These are phyloP conservation scores for Bactericera cockerelli DNA, from an alignment of 1,140 invertebrate genomes.

Conservation along the genomic window DNA sequence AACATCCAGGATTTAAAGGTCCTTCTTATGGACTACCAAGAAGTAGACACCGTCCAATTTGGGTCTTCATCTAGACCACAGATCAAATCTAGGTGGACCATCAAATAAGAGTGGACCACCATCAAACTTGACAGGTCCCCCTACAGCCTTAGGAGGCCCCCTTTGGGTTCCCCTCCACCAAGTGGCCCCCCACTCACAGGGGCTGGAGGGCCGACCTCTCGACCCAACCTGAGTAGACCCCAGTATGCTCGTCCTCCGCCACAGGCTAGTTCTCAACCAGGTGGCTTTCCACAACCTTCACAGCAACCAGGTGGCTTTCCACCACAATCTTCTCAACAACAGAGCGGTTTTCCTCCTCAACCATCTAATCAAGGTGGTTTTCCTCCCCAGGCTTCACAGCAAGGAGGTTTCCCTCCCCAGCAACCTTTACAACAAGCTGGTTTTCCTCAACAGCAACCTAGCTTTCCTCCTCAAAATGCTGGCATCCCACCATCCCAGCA, in stretches of 20 bases:
- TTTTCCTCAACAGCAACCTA: conserved; percentile 6
- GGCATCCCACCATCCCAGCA: not conserved
- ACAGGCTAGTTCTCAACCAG: too few species aligned
- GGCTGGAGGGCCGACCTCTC: too few species aligned
- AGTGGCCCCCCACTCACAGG: not conserved
- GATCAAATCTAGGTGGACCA: not conserved
- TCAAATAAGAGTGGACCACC: conserved; percentile 6
- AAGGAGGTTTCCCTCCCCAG: too few species aligned
- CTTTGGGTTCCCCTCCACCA: not conserved
- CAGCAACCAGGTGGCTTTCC: too few species aligned
- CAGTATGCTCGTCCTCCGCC: too few species aligned
- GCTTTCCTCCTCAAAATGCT: not conserved
- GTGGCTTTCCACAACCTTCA: too few species aligned
- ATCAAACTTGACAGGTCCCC: not conserved
- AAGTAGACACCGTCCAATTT: not conserved
- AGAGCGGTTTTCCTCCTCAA: conserved; percentile 11
- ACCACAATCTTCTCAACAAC: too few species aligned
- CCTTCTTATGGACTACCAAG: not conserved
- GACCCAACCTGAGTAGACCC: too few species aligned
- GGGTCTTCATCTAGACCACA: not conserved
- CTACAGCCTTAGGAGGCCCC: not conserved
- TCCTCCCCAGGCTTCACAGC: too few species aligned
- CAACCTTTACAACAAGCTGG: not conserved
- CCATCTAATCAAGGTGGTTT: too few species aligned
- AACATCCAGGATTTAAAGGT: not conserved